Conservation (phyloP, 2,113 vertebrate genomes). For the Urocynchramus pylzowi region DNA sequence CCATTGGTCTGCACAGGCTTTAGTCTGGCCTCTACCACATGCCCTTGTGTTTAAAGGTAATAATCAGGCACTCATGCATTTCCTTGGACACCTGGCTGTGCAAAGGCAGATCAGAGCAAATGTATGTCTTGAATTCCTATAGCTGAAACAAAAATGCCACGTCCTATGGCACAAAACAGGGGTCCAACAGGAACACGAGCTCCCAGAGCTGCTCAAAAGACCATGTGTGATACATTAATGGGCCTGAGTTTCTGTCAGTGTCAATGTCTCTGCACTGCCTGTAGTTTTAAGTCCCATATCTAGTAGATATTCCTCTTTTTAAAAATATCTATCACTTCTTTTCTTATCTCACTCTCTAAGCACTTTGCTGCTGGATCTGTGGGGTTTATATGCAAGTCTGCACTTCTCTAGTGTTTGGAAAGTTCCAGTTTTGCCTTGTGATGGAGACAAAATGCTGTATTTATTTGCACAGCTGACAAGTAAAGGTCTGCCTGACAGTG, state of each 20-base stretch:
- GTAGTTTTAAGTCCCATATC: background rate
- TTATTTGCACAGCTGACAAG: background rate
- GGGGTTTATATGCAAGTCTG: background rate
- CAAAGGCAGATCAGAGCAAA: background rate
- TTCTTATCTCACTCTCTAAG: background rate
- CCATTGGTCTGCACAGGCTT: background rate
- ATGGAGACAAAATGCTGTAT: background rate
- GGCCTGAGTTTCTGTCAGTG: background rate
- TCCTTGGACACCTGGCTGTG: background rate
- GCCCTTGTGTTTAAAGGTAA: background rate
- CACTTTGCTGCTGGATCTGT: background rate
- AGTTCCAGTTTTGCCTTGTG: background rate
- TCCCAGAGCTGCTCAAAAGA: background rate
- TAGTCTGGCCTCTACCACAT: background rate
- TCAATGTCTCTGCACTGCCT: background rate
- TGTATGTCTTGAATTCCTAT: background rate
- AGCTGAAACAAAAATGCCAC: background rate
- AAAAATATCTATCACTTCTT: background rate
- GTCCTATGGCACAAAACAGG: background rate
- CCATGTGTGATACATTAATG: background rate
- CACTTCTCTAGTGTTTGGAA: background rate
- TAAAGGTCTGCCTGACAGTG: background rate
- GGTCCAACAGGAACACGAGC: background rate
- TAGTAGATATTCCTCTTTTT: rapidly evolving
- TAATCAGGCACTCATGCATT: background rate